phyloP scores from a whole-genome alignment of 1,140 invertebrate species.

The Elysia chlorotica region DNA sequence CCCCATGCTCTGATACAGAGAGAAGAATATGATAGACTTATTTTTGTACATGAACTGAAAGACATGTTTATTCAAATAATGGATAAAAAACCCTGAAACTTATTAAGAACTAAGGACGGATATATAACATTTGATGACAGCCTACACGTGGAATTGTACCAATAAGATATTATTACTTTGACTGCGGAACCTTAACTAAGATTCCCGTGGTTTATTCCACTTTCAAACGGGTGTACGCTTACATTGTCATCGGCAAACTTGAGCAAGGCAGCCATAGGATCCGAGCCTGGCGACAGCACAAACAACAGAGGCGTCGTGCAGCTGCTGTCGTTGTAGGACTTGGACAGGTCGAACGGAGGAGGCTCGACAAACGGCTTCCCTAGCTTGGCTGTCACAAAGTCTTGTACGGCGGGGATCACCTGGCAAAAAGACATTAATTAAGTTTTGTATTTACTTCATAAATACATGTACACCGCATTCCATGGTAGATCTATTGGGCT shows the following conservation, averaged over 20 bases:
- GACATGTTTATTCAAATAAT: too few relatives aligned
- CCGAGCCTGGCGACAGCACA: constrained; percentile 61
- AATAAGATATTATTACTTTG: too few relatives aligned
- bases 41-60: too few relatives aligned
- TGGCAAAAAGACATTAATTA: background rate
- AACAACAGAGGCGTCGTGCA: constrained; percentile 61
- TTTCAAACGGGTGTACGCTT: too few relatives aligned
- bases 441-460: background rate
- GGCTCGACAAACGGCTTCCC: constrained; percentile 61
- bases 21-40: too few relatives aligned
- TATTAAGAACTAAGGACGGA: too few relatives aligned
- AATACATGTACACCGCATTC: background rate
- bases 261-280: constrained; percentile 62
- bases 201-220: too few relatives aligned
- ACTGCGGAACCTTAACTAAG: too few relatives aligned
- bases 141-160: too few relatives aligned
- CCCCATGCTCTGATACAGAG: constrained; percentile 18
- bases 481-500: too few relatives aligned
- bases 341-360: constrained; percentile 61
- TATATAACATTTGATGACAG: too few relatives aligned
- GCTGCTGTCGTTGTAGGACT: constrained; percentile 60
- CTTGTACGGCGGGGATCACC: constrained; percentile 51
- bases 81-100: too few relatives aligned
- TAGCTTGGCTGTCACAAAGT: constrained; percentile 60
- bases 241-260: constrained; percentile 62